Evolutionary conservation across 2,113 vertebrate species (phyloP).

Genomic region (Tonatia bakeri): DNA sequence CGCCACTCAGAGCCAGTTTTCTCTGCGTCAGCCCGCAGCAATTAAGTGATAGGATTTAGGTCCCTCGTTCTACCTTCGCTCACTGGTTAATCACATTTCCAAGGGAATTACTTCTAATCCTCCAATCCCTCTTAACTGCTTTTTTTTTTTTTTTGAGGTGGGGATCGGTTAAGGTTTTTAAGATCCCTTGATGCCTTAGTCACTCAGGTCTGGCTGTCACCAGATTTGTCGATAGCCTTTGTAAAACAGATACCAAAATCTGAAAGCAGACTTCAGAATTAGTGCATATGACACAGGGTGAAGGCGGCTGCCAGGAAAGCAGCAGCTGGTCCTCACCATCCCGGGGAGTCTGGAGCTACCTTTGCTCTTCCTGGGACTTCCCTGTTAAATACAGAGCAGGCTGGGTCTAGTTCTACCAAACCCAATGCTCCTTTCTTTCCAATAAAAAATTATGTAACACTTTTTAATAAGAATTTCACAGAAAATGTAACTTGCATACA

Average conservation of each 20-base stretch:
- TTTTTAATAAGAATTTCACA: background rate
- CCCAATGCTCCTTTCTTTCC: background rate
- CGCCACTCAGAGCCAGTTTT: background rate
- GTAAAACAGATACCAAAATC: background rate
- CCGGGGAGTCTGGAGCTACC: background rate
- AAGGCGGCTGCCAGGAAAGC: background rate
- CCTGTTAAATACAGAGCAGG: too few species aligned
- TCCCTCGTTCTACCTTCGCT: background rate
- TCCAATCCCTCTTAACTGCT: background rate
- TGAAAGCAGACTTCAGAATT: background rate
- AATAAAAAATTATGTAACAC: background rate
- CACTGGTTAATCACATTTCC: background rate
- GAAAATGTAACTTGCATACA: background rate
- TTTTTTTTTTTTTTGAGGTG: too few species aligned
- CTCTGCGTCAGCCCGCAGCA: background rate
- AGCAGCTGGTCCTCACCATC: background rate
- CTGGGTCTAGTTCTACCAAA: background rate
- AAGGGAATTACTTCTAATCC: background rate
- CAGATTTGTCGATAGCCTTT: background rate
- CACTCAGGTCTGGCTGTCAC: background rate
- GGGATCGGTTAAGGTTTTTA: background rate
- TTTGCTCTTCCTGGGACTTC: background rate
- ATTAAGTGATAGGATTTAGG: background rate
- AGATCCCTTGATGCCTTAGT: background rate
- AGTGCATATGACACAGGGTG: background rate